Percentiles rank a stretch among this genome's conserved stretches.
phyloP scores from a whole-genome alignment of 2,888 invertebrate genomes.

The Tetragonula carbonaria region DNA sequence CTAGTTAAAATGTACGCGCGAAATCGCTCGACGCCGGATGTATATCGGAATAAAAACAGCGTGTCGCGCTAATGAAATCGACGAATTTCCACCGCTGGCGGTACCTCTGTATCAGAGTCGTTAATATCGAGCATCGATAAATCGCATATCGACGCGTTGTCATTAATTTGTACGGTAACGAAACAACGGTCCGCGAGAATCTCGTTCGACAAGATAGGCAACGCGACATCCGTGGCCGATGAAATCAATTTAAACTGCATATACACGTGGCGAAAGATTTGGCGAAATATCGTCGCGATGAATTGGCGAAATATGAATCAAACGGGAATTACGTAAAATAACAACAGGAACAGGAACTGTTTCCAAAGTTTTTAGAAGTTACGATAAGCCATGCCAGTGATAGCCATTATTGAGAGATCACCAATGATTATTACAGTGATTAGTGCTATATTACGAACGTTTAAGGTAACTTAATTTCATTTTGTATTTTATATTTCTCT shows the following conservation, averaged over 20 bases:
- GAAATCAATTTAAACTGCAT: conserved; percentile 16
- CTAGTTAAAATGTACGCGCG: not conserved
- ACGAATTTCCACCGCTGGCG: not conserved
- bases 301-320: not conserved
- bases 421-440: too few species aligned
- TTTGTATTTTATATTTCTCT: too few species aligned
- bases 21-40: not conserved
- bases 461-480: too few species aligned
- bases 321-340: not conserved
- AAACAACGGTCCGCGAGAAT: conserved; percentile 9
- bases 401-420: too few species aligned
- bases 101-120: not conserved
- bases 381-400: too few species aligned
- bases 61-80: conserved; percentile 20
- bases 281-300: not conserved
- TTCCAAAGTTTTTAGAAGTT: too few species aligned
- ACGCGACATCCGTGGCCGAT: not conserved
- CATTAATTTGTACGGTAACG: conserved; percentile 24
- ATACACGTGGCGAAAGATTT: not conserved
- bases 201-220: not conserved
- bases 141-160: conserved; percentile 20
- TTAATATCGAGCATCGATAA: conserved; percentile 19
- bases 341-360: too few species aligned
- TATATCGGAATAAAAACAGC: not conserved
- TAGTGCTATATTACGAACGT: too few species aligned